phyloP scores from a whole-genome alignment of 2,797 vertebrate genomes.

The Echeneis naucrates region DNA sequence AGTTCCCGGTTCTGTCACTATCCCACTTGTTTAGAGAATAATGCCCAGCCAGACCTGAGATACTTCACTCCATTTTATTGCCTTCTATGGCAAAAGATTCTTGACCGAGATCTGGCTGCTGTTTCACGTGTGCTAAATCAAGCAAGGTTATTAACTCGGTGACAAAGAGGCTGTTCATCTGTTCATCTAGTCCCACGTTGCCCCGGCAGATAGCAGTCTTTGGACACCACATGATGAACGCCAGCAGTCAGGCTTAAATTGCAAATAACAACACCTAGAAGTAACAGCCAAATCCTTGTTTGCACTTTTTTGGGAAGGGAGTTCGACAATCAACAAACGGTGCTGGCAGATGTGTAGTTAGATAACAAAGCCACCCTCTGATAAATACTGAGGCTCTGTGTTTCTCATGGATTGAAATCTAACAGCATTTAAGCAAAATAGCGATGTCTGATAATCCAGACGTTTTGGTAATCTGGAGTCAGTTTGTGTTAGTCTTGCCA shows the following conservation, averaged over 20 bases:
- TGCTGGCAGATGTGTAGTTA: conserved; percentile 2
- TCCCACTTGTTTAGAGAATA: not conserved
- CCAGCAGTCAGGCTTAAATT: not conserved
- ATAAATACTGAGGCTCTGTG: not conserved
- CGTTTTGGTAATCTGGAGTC: not conserved
- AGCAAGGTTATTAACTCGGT: not conserved
- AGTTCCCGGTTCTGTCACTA: no score
- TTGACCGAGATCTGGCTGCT: not conserved
- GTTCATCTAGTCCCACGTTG: not conserved
- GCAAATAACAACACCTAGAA: not conserved
- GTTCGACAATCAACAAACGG: not conserved
- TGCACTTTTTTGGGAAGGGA: conserved; percentile 2
- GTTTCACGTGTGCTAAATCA: not conserved
- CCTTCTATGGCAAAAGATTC: not conserved
- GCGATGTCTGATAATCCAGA: not conserved
- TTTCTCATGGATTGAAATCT: not conserved
- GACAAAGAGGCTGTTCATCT: not conserved
- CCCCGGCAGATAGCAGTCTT: not conserved
- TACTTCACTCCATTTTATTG: not conserved
- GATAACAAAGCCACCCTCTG: not conserved
- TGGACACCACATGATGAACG: not conserved
- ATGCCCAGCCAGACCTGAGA: not conserved
- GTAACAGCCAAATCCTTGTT: not conserved
- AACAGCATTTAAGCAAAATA: not conserved
- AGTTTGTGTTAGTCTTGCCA: not conserved